phyloP scores from a whole-genome alignment of 2,888 invertebrate genomes.

The Ophraella communa region DNA sequence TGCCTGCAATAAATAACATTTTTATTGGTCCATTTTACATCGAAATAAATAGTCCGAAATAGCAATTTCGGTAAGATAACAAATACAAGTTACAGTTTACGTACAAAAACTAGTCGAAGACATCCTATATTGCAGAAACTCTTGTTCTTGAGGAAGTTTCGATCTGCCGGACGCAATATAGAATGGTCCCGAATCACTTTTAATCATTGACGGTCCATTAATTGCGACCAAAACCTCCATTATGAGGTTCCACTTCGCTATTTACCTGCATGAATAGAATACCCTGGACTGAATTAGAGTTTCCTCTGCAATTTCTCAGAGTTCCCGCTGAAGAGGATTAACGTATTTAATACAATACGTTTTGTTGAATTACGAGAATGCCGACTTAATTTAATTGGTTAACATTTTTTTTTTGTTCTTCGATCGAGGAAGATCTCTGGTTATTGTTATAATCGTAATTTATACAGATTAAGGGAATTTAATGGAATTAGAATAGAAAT shows the following conservation, averaged over 20 bases:
- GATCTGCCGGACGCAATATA: slow-evolving; percentile 38
- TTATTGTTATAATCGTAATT: not conserved
- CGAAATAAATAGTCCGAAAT: too few species aligned
- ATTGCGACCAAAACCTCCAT: slow-evolving; percentile 46
- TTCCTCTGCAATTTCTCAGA: slow-evolving; percentile 12
- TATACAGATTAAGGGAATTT: not conserved
- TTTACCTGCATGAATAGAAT: slow-evolving; percentile 44
- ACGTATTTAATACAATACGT: slow-evolving; percentile 22
- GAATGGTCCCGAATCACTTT: slow-evolving; percentile 45
- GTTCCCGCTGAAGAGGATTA: slow-evolving; percentile 11
- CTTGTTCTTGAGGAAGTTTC: slow-evolving; percentile 40
- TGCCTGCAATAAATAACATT: too few species aligned
- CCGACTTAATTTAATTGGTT: not conserved
- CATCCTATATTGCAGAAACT: not conserved
- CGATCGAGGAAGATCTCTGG: not conserved
- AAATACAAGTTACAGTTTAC: too few species aligned
- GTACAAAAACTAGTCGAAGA: not conserved
- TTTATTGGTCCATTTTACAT: too few species aligned
- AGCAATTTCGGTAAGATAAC: too few species aligned
- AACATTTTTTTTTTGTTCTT: slow-evolving; percentile 1
- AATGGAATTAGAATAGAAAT: not conserved
- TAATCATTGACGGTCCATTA: slow-evolving; percentile 50
- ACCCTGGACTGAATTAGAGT: slow-evolving; percentile 30
- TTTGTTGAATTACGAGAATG: slow-evolving; percentile 4
- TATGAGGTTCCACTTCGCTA: slow-evolving; percentile 43